Evolutionary conservation across 2,888 invertebrate genomes (phyloP), one percentile per base, ranked within the genome.

Genomic region (Lagria hirta): DNA sequence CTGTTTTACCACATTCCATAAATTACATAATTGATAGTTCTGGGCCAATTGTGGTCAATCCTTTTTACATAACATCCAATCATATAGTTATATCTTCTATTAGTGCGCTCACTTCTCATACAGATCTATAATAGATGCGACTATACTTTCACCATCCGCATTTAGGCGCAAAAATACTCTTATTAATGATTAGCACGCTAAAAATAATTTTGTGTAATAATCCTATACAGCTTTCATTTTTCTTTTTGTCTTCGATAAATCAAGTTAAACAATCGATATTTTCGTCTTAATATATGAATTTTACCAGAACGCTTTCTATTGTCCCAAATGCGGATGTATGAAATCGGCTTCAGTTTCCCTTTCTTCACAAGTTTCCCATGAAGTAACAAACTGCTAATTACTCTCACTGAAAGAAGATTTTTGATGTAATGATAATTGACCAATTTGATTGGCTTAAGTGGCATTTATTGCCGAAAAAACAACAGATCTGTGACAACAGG

Each of bases 121-220:
- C n/a, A n/a, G n/a, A 45, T 28, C 15, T 38, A 26, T 22, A 17
- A 42, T 17, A 15, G 30, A 43, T 30, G 37, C 35, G 30, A 24
- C 35, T 23, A 11, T 30, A 43, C 45, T 45, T 45, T 45, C 45
- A 45, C 45, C 40, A 34, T 26, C 28, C 18, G 10, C 20, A 44
- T 44, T 29, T 37, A 37, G 43, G 37, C 16, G 16, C 13, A 44
- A 44, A 44, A 44, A 38, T 23, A 14, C n/a, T 15, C 6, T 18
- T 21, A 14, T 29, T 24, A 27, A 36, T 36, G 20, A 22, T n/a
- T n/a, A 13, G 18, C 13, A 7, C 16, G 15, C 22, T n/a, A 41
- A n/a, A 26, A 17, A 15, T 11, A 16, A 28, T 11, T 5, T 13
- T 20, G 11, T 28, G 14, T 21, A n/a, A n/a, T n/a, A n/a, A 20